phyloP scores from a whole-genome alignment of 2,888 invertebrate species.

The Formica aserva region DNA sequence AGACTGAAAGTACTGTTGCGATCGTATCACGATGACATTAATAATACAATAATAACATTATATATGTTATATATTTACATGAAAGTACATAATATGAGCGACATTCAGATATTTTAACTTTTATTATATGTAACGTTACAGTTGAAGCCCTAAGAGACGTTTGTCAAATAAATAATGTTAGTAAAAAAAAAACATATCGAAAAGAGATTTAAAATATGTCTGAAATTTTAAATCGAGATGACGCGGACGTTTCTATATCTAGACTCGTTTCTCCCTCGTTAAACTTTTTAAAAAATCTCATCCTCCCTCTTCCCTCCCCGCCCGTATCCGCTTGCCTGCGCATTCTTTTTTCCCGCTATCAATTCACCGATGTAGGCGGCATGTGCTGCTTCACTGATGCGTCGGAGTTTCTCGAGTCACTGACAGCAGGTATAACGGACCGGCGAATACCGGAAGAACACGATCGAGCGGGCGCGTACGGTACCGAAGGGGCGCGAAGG shows the following conservation, averaged over 20 bases:
- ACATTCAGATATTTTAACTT: background rate
- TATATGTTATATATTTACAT: background rate
- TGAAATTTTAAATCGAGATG: background rate
- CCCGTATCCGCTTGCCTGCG: background rate
- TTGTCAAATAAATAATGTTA: background rate
- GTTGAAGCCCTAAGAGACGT: background rate
- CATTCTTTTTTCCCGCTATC: background rate
- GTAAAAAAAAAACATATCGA: background rate
- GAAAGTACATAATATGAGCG: background rate
- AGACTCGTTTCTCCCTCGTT: background rate
- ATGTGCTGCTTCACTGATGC: conserved; percentile 59
- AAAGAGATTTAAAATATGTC: background rate
- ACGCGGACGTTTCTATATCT: background rate
- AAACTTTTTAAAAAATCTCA: background rate
- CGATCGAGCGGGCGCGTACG: conserved; percentile 74
- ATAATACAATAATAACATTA: background rate
- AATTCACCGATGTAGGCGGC: conserved; percentile 10
- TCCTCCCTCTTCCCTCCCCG: background rate
- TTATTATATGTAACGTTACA: background rate
- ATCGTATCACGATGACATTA: background rate
- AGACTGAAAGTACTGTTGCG: conserved; percentile 11
- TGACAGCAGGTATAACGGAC: conserved; percentile 75
- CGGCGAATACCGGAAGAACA: conserved; percentile 74
- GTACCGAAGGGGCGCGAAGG: conserved; percentile 82
- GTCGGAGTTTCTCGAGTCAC: conserved; percentile 64